These are phyloP conservation scores for Drosophila funebris DNA, from an alignment of 1,140 invertebrate genomes.

Conservation along the genomic window DNA sequence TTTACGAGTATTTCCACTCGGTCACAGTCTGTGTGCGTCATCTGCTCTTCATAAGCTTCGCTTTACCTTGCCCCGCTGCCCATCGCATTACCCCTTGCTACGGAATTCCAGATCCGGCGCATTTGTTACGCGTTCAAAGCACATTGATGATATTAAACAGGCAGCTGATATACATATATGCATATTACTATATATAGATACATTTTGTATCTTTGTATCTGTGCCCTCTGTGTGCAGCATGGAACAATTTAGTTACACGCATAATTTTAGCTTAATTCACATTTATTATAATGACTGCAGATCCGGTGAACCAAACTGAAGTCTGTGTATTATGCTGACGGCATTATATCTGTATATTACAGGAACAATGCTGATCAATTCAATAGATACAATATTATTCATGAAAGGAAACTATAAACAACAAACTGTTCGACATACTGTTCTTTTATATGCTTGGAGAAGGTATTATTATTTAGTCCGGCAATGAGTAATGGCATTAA, in stretches of 20 bases:
- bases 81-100: background rate
- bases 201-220: background rate
- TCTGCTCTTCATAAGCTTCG: conserved; percentile 36
- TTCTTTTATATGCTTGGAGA: too few relatives aligned
- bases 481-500: too few relatives aligned
- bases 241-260: conserved; percentile 69
- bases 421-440: too few relatives aligned
- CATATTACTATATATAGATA: conserved; percentile 29
- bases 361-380: conserved; percentile 37
- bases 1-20: conserved; percentile 65
- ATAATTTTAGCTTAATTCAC: conserved; percentile 77
- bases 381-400: conserved; percentile 28
- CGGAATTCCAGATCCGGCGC: background rate
- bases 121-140: conserved; percentile 30
- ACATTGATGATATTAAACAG: conserved; percentile 70
- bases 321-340: conserved; percentile 29
- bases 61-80: background rate
- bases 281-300: conserved; percentile 73
- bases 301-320: conserved; percentile 40
- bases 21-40: conserved; percentile 33
- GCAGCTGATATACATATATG: conserved; percentile 26
- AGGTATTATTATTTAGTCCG: too few relatives aligned
- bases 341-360: background rate
- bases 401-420: conserved; percentile 3
- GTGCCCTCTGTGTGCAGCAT: background rate